A percentile compares a stretch with the other conserved stretches of the same genome.
These are phyloP conservation scores for Malurus melanocephalus DNA, from an alignment of 2,113 vertebrate genomes.

Conservation along the genomic window DNA sequence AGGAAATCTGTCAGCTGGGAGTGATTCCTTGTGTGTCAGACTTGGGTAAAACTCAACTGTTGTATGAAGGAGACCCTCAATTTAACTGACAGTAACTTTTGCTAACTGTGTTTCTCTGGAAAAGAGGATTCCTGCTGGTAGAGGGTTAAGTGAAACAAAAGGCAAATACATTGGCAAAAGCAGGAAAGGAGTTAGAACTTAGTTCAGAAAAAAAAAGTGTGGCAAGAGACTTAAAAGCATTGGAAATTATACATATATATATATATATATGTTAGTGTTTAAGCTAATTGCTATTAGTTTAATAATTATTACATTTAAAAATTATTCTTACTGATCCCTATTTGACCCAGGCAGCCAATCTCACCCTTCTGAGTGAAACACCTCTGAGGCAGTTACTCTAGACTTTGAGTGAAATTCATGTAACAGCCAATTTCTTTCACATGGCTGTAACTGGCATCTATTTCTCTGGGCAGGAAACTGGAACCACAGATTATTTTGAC, in stretches of 20 bases:
- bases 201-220: not conserved
- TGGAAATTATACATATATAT: not conserved
- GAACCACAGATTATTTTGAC: not conserved
- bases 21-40: not conserved
- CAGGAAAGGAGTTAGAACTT: not conserved
- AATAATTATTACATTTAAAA: slow-evolving; percentile 2
- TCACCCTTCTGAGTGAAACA: slow-evolving; percentile 13
- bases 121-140: not conserved
- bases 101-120: not conserved
- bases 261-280: not conserved
- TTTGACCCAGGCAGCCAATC: slow-evolving; percentile 16
- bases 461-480: not conserved
- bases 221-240: not conserved
- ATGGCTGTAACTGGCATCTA: not conserved
- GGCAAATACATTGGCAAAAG: not conserved
- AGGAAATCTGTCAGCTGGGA: not conserved
- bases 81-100: not conserved
- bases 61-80: not conserved
- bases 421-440: not conserved
- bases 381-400: not conserved
- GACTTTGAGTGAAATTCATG: not conserved
- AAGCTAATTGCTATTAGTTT: slow-evolving; percentile 10
- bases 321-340: not conserved
- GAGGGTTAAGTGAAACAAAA: not conserved
- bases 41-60: not conserved